A percentile compares a stretch with the other conserved stretches of the same genome.
Evolutionary conservation across 2,888 invertebrate species (phyloP).

Genomic region (Lithosia quadra): DNA sequence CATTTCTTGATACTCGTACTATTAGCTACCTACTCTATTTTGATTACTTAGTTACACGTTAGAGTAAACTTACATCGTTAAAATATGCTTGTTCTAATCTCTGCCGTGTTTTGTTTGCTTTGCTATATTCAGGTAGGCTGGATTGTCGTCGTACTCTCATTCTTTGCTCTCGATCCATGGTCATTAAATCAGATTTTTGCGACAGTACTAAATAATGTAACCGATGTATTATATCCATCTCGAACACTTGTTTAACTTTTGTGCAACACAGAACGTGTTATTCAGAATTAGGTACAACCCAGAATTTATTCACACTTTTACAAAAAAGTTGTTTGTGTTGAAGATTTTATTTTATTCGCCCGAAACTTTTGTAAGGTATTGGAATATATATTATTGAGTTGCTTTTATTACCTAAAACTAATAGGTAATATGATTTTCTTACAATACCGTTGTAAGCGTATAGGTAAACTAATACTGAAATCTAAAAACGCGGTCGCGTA

Average conservation of each 20-base stretch:
- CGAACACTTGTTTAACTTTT: conserved; percentile 24
- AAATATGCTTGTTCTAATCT: conserved; percentile 80
- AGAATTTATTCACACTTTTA: not conserved
- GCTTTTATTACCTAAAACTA: not conserved
- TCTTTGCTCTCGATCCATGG: conserved; percentile 82
- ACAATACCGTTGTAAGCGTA: not conserved
- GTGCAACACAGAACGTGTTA: conserved; percentile 13
- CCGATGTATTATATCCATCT: conserved; percentile 84
- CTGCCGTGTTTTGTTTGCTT: conserved; percentile 75
- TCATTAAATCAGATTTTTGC: conserved; percentile 84
- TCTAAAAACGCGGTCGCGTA: conserved; percentile 30
- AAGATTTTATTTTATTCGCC: not conserved
- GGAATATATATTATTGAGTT: not conserved
- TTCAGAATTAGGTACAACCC: not conserved
- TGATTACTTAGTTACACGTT: too few species aligned
- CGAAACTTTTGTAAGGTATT: not conserved
- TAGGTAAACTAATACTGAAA: not conserved
- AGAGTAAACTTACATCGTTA: conserved; percentile 77
- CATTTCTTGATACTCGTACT: too few species aligned
- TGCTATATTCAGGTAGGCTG: conserved; percentile 83
- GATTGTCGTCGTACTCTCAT: conserved; percentile 81
- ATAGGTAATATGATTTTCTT: not conserved
- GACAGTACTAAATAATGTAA: conserved; percentile 83
- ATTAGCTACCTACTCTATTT: too few species aligned
- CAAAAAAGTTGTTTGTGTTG: not conserved